Percentiles rank a stretch among this genome's conserved stretches.
These are phyloP conservation scores for Thera britannica DNA, from an alignment of 2,888 invertebrate species.

Conservation along the genomic window DNA sequence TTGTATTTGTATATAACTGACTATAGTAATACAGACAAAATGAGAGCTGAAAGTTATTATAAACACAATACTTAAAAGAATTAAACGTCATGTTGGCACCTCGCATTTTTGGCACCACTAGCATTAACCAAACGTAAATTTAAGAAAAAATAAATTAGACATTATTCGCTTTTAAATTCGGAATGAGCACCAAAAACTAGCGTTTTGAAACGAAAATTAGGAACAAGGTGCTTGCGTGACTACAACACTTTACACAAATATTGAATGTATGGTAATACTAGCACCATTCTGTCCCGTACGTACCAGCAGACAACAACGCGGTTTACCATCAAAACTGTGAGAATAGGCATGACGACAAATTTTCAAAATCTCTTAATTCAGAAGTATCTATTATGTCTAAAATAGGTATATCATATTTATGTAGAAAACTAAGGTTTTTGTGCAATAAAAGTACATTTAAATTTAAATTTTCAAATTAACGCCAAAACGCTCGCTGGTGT, in stretches of 20 bases:
- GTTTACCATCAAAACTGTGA: neutral
- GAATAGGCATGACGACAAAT: too few relatives aligned
- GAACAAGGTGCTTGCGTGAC: slow-evolving; percentile 59
- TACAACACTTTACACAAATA: slow-evolving; percentile 42
- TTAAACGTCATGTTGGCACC: slow-evolving; percentile 69
- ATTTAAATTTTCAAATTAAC: too few relatives aligned
- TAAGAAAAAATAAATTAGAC: slow-evolving; percentile 45
- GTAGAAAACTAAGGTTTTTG: too few relatives aligned
- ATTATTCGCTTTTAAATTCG: slow-evolving; percentile 47
- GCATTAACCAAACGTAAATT: slow-evolving; percentile 56
- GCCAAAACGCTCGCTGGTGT: too few relatives aligned
- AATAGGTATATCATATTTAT: too few relatives aligned
- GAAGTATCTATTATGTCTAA: too few relatives aligned
- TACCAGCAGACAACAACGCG: slow-evolving; percentile 6
- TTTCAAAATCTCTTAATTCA: too few relatives aligned
- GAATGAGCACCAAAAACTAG: slow-evolving; percentile 65
- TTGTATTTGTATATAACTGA: slow-evolving; percentile 10
- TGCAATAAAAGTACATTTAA: too few relatives aligned
- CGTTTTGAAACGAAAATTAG: slow-evolving; percentile 56
- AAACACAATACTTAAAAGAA: slow-evolving; percentile 33
- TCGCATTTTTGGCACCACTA: slow-evolving; percentile 77
- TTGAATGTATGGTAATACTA: slow-evolving; percentile 52
- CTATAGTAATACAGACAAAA: slow-evolving; percentile 7
- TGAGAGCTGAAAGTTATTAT: slow-evolving; percentile 34
- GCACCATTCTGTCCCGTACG: slow-evolving; percentile 57